Evolutionary conservation across 2,888 invertebrate species (phyloP), one percentile per base, ranked within the genome.

Genomic region (Aspidiotus rigidus): DNA sequence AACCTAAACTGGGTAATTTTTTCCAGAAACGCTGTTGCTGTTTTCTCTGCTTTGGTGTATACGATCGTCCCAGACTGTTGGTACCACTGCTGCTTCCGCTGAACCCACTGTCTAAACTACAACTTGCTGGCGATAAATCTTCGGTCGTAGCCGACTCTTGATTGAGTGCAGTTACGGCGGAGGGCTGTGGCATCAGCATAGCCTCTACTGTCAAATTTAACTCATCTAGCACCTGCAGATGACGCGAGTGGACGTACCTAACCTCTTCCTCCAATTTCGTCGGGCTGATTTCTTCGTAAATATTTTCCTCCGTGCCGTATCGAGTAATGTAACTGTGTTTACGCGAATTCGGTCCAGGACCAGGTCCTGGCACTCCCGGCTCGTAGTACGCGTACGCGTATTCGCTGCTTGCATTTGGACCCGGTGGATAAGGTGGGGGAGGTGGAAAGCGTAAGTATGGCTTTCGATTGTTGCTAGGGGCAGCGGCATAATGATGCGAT

Each of bases 301-400:
- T 88, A 75, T 89, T 89, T 79, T 91, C 90, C 78, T 90, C 89
- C 55, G 90, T 90, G 56, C 90, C 90, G 75, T 90, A 90, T 71
- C 88, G 82, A 3, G 87, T 88, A 62, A 87, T 85, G 75, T 87
- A 89, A 71, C 87, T 87, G 76, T 88, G 88, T 55, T 85, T 73
- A 28, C 80, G 73, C 67, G 72, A 64, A 62, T 70, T 57, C 64
- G 71, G 61, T 7, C 70, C 71, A 40, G 69, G 70, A 17, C 61
- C 67, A 28, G 72, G 69, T 7, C 72, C 67, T 80, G 82, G 55
- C 79, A 81, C 8, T 57, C 85, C 85, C 0, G 85, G 84, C 76
- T 89, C 89, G 77, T 90, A 89, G 77, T 90, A 90, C 17, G 90
- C 90, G 77, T 90, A 90, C 13, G 89, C 88, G 79, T 90, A 90